Conservation (phyloP, 2,113 vertebrate genomes). For the Hoplias malabaricus region DNA sequence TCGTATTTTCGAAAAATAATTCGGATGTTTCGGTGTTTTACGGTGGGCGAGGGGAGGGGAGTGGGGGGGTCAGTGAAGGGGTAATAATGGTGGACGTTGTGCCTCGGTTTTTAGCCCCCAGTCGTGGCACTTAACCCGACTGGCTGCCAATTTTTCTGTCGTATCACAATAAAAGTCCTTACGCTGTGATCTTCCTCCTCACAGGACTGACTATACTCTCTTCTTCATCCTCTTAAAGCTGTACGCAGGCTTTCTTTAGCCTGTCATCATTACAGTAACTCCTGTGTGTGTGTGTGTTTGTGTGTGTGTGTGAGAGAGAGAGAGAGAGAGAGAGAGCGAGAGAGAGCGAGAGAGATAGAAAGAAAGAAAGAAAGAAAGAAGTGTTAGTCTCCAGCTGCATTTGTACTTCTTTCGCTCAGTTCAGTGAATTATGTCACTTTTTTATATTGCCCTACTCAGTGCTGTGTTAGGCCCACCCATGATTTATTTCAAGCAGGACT, state of each 20-base stretch:
- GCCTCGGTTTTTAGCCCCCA: conserved; percentile 65
- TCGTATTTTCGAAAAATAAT: background rate
- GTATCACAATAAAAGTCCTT: conserved; percentile 84
- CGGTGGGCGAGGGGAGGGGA: background rate
- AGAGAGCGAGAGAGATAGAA: too few relatives aligned
- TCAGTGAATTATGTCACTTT: too few relatives aligned
- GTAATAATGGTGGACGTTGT: conserved; percentile 62
- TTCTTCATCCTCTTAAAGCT: conserved; percentile 81
- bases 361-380: too few relatives aligned
- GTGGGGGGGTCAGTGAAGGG: conserved; percentile 34
- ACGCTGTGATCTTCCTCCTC: conserved; percentile 77
- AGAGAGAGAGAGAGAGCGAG: too few relatives aligned
- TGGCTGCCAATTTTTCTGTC: conserved; percentile 68
- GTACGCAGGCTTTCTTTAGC: conserved; percentile 61
- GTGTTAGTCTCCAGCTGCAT: too few relatives aligned
- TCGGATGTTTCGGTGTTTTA: conserved; percentile 32
- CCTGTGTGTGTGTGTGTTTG: background rate
- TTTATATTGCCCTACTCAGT: too few relatives aligned
- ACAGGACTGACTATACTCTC: conserved; percentile 60
- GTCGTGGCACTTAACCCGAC: conserved; percentile 72
- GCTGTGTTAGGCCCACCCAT: too few relatives aligned
- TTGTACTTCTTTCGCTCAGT: too few relatives aligned
- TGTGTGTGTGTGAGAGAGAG: background rate
- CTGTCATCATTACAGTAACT: background rate
- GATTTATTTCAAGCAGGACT: too few relatives aligned